Base-by-base conservation (phyloP, 2,113 vertebrate genomes). In the Xenopus laevis region DNA sequence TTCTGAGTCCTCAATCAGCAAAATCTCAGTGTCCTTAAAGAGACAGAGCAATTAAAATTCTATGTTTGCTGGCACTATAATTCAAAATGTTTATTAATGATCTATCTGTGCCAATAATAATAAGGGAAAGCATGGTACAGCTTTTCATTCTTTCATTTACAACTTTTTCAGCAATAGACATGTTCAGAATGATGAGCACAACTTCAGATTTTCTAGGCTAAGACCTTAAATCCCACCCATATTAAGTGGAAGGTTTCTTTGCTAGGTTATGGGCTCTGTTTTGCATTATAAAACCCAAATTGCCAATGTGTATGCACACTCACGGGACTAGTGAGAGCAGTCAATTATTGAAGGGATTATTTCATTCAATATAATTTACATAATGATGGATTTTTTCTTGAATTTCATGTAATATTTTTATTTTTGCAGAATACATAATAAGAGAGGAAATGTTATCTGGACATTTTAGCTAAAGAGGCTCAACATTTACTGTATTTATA, bases 31-130 rank as follows among this genome's bases (percentile, higher is more conserved):
- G 33, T 40, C 33, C 33, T 40, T 40, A 40, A 40, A 40, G 33
- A 40, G 33, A 40, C 33, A 40, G 33, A 40, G 33, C 2, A 6
- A 40, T 40, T 40, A 40, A 40, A 1, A 40, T 40, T 40, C 33
- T 40, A 40, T 9, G 8, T 40, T 50, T 6, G 8, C 47, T 4
- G 12, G 12, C 12, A 4, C 4, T 50, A 50, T 72, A 65, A 65
- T 72, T 46, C 44, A 57, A 11, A 10, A 72, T 72, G 71, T 72
- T 72, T 72, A 72, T 72, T 72, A 55, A 72, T 72, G 71, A 55
- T 50, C 47, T 30, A 20, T 47, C 71, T 16, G 30, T 55, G 47
- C 71, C 33, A 47, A 65, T 65, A 64, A 65, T 65, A 65, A 65
- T 57, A 27, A 65, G 16, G 20, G 50, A 16, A 45, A 40, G 33